Evolutionary conservation across 2,888 invertebrate genomes (phyloP), one percentile per base, ranked within the genome.

Genomic region (Lasioglossum morio): DNA sequence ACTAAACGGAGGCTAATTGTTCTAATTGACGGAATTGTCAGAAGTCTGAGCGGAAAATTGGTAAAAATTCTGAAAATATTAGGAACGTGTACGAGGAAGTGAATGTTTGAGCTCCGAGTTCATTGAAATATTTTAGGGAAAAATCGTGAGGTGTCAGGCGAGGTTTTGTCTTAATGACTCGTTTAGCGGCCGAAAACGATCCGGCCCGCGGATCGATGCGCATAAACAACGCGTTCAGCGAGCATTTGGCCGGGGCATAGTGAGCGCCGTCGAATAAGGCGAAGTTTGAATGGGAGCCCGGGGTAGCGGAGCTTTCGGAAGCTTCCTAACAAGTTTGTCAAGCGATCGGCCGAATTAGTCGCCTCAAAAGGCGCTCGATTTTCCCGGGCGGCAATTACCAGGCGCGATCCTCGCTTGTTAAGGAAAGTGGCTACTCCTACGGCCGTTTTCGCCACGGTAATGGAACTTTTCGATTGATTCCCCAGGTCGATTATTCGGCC

Each of bases 391-490:
- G 75, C 81, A 87, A 89, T 89, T 89, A 84, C 78, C 72, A 57
- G 84, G 23, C 80, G 78, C 69, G 83, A 82, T 86, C 79, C 46
- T 72, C 73, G 70, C 66, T 76, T 83, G 86, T 82, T 86, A 88
- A 88, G 74, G 72, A 72, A 80, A 89, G 72, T 80, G 78, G 72
- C 37, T 73, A 82, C 75, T 82, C 77, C 37, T 70, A 48, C 37
- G 37, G 63, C 75, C 77, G 80, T 79, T 83, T 84, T 74, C 74
- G 72, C 76, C 69, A 70, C 78, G 87, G 87, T 88, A 88, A 90
- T 84, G 78, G 84, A 77, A 86, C 81, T 88, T 87, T 82, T 87
- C 89, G 72, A 87, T 88, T 63, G 78, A 87, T 87, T 81, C 76
- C 30, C 77, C 4, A n/a, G n/a, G 77, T 73, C 77, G 87, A 87